Conservation (phyloP, 2,888 invertebrate genomes). For the Drosophila cracens region DNA sequence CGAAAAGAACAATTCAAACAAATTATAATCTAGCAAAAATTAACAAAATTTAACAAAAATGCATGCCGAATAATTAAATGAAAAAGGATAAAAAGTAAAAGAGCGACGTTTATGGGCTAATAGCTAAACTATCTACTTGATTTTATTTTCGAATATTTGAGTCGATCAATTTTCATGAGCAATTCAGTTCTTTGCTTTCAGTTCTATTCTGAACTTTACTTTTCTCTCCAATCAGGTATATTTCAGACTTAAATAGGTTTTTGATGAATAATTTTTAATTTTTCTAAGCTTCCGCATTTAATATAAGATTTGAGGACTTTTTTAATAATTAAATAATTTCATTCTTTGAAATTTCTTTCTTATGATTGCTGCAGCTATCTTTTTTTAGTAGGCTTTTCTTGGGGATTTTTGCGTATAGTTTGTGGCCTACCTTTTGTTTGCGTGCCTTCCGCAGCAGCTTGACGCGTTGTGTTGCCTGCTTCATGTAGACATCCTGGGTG, state of each 20-base stretch:
- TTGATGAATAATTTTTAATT: neutral
- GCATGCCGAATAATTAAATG: constrained; percentile 20
- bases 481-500: constrained; percentile 82
- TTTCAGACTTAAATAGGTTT: neutral
- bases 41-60: constrained; percentile 27
- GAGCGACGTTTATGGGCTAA: neutral
- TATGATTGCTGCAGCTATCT: neutral
- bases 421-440: constrained; percentile 83
- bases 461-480: constrained; percentile 84
- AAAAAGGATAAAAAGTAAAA: constrained; percentile 7
- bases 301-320: neutral
- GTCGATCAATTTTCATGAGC: neutral
- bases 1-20: constrained; percentile 55
- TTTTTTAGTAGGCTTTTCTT: neutral
- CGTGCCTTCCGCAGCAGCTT: constrained; percentile 84
- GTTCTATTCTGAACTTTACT: neutral
- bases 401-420: constrained; percentile 13
- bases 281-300: neutral
- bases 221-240: neutral
- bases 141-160: neutral
- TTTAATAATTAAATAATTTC: neutral
- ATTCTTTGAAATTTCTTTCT: neutral
- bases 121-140: neutral
- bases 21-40: constrained; percentile 57
- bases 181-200: neutral